Conservation (phyloP, 2,888 invertebrate genomes). For the Oligia strigilis region DNA sequence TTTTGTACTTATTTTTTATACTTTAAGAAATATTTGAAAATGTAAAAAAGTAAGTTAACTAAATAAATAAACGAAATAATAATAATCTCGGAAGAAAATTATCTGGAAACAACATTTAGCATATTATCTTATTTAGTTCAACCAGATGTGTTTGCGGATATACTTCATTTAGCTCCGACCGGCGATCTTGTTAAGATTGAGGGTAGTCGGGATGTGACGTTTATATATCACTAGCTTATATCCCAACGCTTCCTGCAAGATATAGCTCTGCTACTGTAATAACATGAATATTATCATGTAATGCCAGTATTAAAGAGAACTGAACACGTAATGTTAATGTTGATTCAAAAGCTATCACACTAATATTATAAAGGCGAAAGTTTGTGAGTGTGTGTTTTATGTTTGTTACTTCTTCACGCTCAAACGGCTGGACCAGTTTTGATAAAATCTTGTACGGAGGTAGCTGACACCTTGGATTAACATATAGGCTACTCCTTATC, state of each 20-base stretch:
- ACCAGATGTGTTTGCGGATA: constrained; percentile 39
- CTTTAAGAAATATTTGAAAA: too few species aligned
- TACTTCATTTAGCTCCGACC: constrained; percentile 40
- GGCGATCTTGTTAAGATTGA: constrained; percentile 64
- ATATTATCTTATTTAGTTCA: constrained; percentile 26
- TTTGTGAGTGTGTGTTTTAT: too few species aligned
- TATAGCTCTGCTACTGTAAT: neutral
- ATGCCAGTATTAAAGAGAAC: neutral
- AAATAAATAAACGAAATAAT: too few species aligned
- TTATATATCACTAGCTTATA: constrained; percentile 53
- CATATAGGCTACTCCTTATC: too few species aligned
- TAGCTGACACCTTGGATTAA: too few species aligned
- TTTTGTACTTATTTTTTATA: too few species aligned
- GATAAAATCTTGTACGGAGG: too few species aligned
- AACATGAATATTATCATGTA: neutral
- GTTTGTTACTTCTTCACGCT: too few species aligned
- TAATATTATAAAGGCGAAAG: too few species aligned
- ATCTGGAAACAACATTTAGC: neutral
- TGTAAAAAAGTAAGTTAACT: too few species aligned
- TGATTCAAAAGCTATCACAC: neutral
- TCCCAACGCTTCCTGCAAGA: neutral
- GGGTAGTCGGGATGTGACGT: constrained; percentile 42
- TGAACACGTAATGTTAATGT: neutral
- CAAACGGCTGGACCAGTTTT: too few species aligned
- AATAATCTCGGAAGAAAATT: neutral